A percentile compares a stretch with the other conserved stretches of the same genome.
Evolutionary conservation across 2,797 vertebrate species (phyloP).

Genomic region (Gephyroberyx darwinii): DNA sequence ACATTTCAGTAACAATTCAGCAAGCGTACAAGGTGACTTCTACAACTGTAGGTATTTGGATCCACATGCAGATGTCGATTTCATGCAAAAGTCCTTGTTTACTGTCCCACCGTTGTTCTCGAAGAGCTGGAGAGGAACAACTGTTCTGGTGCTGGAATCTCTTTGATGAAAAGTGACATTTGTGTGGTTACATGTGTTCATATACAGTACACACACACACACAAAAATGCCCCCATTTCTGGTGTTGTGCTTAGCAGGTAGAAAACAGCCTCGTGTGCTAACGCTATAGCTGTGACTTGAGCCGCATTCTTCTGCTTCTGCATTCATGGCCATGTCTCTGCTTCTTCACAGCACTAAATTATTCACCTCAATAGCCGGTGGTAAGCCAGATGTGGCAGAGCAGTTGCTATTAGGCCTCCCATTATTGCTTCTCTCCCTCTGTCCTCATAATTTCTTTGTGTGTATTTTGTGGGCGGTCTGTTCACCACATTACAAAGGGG

Average conservation of each 20-base stretch:
- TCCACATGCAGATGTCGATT: not conserved
- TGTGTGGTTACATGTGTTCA: no score
- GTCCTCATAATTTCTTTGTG: constrained; percentile 38
- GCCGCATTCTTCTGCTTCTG: constrained; percentile 36
- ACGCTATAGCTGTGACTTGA: constrained; percentile 11
- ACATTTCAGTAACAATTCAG: no score
- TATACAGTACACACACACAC: not conserved
- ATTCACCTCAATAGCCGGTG: constrained; percentile 60
- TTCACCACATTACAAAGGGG: constrained; percentile 14
- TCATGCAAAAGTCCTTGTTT: not conserved
- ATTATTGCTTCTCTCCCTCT: constrained; percentile 42
- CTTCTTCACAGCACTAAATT: constrained; percentile 67
- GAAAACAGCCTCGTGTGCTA: constrained; percentile 4
- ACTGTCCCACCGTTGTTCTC: not conserved
- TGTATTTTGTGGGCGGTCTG: constrained; percentile 9
- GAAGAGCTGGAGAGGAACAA: not conserved
- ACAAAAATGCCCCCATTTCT: not conserved
- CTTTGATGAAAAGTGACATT: no score
- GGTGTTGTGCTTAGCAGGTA: not conserved
- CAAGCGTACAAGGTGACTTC: not conserved
- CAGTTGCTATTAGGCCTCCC: constrained; percentile 51
- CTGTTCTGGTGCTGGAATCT: no score
- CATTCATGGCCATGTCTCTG: constrained; percentile 54
- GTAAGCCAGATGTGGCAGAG: constrained; percentile 62
- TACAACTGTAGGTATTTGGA: not conserved